Evolutionary conservation across 2,888 invertebrate genomes (phyloP).

Genomic region (Campopleginae sp.): DNA sequence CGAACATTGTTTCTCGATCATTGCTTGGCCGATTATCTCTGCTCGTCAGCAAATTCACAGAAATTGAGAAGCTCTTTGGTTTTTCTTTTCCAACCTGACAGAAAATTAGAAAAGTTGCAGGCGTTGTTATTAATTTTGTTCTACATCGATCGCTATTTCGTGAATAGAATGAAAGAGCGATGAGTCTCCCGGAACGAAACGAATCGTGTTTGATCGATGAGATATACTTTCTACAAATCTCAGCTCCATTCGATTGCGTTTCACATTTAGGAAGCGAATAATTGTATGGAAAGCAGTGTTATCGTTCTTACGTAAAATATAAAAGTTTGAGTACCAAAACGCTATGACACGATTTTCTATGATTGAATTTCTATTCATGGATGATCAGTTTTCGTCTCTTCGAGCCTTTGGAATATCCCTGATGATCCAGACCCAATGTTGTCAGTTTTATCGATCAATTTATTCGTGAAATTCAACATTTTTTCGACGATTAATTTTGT

Average conservation of each 20-base stretch:
- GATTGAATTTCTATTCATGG: slow-evolving; percentile 75
- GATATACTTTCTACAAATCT: slow-evolving; percentile 55
- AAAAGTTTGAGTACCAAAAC: slow-evolving; percentile 45
- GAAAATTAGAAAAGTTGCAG: not conserved
- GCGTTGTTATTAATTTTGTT: not conserved
- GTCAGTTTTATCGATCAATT: not conserved
- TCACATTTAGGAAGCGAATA: slow-evolving; percentile 54
- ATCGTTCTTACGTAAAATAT: slow-evolving; percentile 68
- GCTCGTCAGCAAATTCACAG: too few relatives aligned
- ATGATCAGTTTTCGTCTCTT: slow-evolving; percentile 55
- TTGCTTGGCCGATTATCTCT: too few relatives aligned
- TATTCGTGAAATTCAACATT: not conserved
- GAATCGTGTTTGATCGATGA: slow-evolving; percentile 21
- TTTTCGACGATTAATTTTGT: too few relatives aligned
- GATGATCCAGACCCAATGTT: not conserved
- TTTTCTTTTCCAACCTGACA: not conserved
- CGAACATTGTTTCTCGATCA: too few relatives aligned
- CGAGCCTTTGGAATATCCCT: too few relatives aligned
- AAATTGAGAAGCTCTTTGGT: not conserved
- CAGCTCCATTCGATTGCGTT: slow-evolving; percentile 49
- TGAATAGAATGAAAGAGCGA: not conserved
- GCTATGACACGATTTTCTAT: slow-evolving; percentile 53
- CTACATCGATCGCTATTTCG: not conserved
- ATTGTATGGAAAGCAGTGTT: slow-evolving; percentile 49
- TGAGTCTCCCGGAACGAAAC: slow-evolving; percentile 29